Evolutionary conservation across 2,797 vertebrate species (phyloP).

Genomic region (Anas flavirostris): DNA sequence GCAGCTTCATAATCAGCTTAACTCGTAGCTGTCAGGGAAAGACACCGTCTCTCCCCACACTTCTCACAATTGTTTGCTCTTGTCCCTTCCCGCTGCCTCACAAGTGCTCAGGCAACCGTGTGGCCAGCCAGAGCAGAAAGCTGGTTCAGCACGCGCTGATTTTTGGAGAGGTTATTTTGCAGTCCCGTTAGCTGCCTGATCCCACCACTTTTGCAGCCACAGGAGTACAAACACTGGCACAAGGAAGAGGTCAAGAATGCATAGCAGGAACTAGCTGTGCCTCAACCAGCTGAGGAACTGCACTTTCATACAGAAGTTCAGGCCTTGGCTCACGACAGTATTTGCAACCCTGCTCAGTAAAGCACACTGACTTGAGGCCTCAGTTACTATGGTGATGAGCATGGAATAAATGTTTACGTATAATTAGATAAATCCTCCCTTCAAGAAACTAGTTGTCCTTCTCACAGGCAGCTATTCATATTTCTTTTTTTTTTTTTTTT

Average conservation of each 20-base stretch:
- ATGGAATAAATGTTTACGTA: conserved; percentile 53
- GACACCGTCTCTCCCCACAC: neutral
- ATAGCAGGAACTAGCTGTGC: neutral
- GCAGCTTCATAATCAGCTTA: neutral
- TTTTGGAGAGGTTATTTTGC: neutral
- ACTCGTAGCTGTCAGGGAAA: neutral
- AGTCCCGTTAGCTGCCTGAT: neutral
- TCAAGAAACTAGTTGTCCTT: conserved; percentile 13
- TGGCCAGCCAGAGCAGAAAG: neutral
- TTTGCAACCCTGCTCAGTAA: conserved; percentile 18
- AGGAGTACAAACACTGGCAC: neutral
- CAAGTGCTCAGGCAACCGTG: neutral
- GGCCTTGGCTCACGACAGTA: neutral
- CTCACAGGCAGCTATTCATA: neutral
- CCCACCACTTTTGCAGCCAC: neutral
- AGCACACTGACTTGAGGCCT: neutral
- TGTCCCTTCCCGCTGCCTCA: neutral
- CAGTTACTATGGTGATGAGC: conserved; percentile 55
- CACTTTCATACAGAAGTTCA: neutral
- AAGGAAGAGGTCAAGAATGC: neutral
- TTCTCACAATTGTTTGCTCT: neutral
- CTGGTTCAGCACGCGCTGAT: fast-evolving
- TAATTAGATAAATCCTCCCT: conserved; percentile 35
- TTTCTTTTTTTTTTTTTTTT: neutral
- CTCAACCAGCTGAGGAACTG: neutral